Conservation (phyloP, 1,140 invertebrate genomes). For the Maconellicoccus hirsutus region DNA sequence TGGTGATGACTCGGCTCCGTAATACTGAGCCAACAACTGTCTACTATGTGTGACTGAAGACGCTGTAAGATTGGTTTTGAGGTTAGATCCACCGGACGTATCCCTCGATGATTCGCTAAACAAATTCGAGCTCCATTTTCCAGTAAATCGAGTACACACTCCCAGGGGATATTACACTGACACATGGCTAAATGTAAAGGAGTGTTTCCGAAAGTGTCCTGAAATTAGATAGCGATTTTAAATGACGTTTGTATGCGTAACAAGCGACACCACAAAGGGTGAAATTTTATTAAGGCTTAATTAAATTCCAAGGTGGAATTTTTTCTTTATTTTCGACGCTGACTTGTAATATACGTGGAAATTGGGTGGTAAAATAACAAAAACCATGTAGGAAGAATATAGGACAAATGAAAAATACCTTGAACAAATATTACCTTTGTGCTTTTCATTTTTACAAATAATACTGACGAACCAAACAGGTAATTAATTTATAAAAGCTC, state of each 20-base stretch:
- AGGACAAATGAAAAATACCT: too few species aligned
- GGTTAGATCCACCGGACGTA: slow-evolving; percentile 36
- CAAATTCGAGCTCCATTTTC: slow-evolving; percentile 41
- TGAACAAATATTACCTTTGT: too few species aligned
- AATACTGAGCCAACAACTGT: slow-evolving; percentile 25
- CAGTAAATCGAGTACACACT: slow-evolving; percentile 41
- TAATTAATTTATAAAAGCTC: too few species aligned
- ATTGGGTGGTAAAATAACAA: too few species aligned
- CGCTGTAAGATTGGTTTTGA: slow-evolving; percentile 17
- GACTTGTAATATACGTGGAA: too few species aligned
- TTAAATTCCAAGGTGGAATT: background rate
- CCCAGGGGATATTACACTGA: slow-evolving; percentile 39
- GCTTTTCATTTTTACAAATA: too few species aligned
- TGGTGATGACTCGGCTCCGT: slow-evolving; percentile 13
- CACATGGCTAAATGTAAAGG: slow-evolving; percentile 44
- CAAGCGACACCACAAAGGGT: background rate
- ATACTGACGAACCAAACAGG: too few species aligned
- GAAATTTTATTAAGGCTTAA: background rate
- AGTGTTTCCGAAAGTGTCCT: slow-evolving; percentile 42
- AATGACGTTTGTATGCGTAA: background rate
- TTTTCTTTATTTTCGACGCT: too few species aligned
- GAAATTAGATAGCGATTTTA: slow-evolving; percentile 28
- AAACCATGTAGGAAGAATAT: too few species aligned
- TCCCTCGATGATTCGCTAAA: slow-evolving; percentile 36
- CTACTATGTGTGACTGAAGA: slow-evolving; percentile 25